Percentiles rank a stretch among this genome's conserved stretches.
Evolutionary conservation across 2,797 vertebrate species (phyloP).

Genomic region (Arctocebus calabarensis): DNA sequence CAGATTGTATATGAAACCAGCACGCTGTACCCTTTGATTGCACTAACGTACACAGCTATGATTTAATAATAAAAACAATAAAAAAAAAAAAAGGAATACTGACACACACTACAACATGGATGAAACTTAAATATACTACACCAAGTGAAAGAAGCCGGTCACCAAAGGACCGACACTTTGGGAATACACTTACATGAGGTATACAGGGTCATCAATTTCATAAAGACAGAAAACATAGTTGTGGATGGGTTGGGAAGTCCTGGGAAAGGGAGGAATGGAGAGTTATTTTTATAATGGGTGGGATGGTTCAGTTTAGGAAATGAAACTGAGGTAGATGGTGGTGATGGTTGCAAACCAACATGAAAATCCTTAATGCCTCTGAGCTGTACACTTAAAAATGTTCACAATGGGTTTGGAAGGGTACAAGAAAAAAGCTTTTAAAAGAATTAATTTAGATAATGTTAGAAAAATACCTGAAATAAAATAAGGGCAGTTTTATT

Average conservation of each 20-base stretch:
- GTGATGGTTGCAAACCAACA: background rate
- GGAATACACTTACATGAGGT: background rate
- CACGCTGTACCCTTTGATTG: no score
- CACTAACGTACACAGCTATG: no score
- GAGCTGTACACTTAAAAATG: background rate
- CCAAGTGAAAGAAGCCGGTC: background rate
- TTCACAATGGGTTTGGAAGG: background rate
- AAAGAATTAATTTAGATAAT: background rate
- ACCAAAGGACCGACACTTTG: background rate
- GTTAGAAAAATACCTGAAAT: background rate
- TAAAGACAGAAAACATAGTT: background rate
- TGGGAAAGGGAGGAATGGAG: fast-evolving
- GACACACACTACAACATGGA: background rate
- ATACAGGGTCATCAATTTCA: background rate
- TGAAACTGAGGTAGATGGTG: background rate
- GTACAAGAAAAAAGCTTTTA: background rate
- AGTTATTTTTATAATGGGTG: background rate
- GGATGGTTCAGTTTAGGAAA: background rate
- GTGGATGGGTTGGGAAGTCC: fast-evolving
- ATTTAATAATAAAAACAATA: no score
- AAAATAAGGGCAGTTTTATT: background rate
- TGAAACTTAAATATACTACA: background rate
- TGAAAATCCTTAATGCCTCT: background rate
- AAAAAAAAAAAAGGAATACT: background rate
- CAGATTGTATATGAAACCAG: no score